A percentile compares a stretch with the other conserved stretches of the same genome.
Conservation (phyloP, 2,888 invertebrate genomes). For the Tetanocera ferruginea region DNA sequence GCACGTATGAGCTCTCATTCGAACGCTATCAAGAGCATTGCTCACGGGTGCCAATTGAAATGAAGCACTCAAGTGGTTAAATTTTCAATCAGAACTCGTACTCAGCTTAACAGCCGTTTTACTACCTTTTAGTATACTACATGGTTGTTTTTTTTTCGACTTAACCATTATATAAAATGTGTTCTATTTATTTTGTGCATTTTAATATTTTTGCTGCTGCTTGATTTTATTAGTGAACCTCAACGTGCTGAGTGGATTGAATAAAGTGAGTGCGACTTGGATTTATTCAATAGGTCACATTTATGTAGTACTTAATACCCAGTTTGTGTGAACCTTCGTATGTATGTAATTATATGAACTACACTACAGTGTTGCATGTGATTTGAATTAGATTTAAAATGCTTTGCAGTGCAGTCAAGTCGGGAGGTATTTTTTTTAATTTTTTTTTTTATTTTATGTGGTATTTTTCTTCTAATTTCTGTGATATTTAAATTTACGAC, state of each 20-base stretch:
- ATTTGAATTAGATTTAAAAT: constrained; percentile 22
- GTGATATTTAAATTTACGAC: neutral
- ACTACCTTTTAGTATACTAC: neutral
- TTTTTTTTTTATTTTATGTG: neutral
- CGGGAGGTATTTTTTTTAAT: neutral
- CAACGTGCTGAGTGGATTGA: neutral
- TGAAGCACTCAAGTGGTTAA: constrained; percentile 8
- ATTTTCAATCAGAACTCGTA: neutral
- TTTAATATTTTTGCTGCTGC: no score
- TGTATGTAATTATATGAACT: no score
- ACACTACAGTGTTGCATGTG: neutral
- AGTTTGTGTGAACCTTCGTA: neutral
- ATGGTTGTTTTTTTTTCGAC: no score
- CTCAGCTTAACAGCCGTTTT: neutral
- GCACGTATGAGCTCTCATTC: neutral
- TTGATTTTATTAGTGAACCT: neutral
- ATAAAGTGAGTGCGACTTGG: neutral
- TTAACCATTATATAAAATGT: no score
- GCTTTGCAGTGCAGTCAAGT: neutral
- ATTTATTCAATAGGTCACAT: neutral
- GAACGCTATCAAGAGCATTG: neutral
- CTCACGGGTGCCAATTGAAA: constrained; percentile 8
- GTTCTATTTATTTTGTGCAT: no score
- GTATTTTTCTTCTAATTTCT: neutral
- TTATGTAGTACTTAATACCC: neutral